A percentile compares a stretch with the other conserved stretches of the same genome.
phyloP scores from a whole-genome alignment of 37 sponge, comb jelly and placozoan genomes.

The Theonella swinhoei region DNA sequence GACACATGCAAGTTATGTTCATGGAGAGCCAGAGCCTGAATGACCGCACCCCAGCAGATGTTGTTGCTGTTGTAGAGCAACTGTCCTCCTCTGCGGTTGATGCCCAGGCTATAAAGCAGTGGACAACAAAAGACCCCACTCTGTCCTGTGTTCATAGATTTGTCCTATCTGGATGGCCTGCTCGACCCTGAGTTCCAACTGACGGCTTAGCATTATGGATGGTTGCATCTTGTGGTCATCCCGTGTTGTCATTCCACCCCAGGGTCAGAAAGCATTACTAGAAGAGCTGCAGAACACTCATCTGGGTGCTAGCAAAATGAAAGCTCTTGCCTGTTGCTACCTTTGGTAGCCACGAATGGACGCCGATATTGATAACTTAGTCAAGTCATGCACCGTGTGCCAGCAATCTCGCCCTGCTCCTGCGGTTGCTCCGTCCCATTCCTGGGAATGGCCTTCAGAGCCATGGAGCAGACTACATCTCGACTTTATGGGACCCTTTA shows the following conservation, averaged over 20 bases:
- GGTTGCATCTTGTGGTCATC: slow-evolving; percentile 14
- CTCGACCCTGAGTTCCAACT: background rate
- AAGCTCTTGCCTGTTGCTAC: no score
- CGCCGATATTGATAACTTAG: background rate
- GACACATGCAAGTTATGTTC: no score
- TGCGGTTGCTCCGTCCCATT: background rate
- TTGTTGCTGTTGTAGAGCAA: no score
- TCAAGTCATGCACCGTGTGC: background rate
- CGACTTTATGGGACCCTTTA: background rate
- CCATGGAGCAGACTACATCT: background rate
- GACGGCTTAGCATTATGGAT: slow-evolving; percentile 1
- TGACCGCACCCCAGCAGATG: no score
- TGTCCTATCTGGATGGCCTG: slow-evolving; percentile 3
- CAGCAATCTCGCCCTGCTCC: background rate
- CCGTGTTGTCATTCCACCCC: slow-evolving; percentile 6
- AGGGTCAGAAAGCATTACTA: background rate
- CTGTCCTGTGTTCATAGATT: background rate
- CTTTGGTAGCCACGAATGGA: background rate
- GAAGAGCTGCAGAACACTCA: slow-evolving; percentile 10
- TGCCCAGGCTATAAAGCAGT: slow-evolving; percentile 1
- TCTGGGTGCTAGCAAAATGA: no score
- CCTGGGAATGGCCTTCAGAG: background rate
- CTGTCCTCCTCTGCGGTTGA: background rate
- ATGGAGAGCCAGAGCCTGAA: no score
- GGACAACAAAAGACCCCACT: slow-evolving; percentile 6